Percentiles rank a stretch among this genome's conserved stretches.
Evolutionary conservation across 2,113 vertebrate species (phyloP).

Genomic region (Sinocyclocheilus anshuiensis): DNA sequence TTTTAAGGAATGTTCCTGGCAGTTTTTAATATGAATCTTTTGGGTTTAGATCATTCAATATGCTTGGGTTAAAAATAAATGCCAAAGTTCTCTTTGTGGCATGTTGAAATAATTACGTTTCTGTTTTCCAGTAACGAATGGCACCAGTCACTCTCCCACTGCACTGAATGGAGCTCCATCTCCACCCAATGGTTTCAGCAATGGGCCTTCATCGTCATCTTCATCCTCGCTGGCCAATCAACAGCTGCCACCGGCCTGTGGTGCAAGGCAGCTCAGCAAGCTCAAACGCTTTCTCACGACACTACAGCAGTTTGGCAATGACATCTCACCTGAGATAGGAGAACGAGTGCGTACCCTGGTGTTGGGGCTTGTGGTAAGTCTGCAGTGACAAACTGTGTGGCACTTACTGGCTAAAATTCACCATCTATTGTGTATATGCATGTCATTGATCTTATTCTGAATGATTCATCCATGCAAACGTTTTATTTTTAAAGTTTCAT

Average conservation of each 20-base stretch:
- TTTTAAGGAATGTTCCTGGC: slow-evolving; percentile 21
- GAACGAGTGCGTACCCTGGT: slow-evolving; percentile 96
- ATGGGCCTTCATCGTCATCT: slow-evolving; percentile 95
- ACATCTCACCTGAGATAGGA: slow-evolving; percentile 98
- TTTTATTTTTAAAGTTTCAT: neutral
- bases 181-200: slow-evolving; percentile 96
- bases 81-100: neutral
- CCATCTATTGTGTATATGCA: too few species aligned
- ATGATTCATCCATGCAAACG: too few species aligned
- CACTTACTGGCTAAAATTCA: neutral
- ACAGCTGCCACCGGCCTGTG: slow-evolving; percentile 96
- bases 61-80: neutral
- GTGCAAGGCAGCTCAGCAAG: slow-evolving; percentile 97
- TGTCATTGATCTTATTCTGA: too few species aligned
- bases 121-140: slow-evolving; percentile 88
- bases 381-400: neutral
- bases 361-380: slow-evolving; percentile 96
- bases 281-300: slow-evolving; percentile 98
- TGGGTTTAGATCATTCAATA: neutral
- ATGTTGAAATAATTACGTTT: neutral
- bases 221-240: slow-evolving; percentile 98
- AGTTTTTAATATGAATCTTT: neutral
- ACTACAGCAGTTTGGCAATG: slow-evolving; percentile 98
- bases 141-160: slow-evolving; percentile 96
- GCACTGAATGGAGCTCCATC: slow-evolving; percentile 96